Percentiles rank a stretch among this genome's conserved stretches.
Conservation (phyloP, 2,113 vertebrate species). For the Lates calcarifer region DNA sequence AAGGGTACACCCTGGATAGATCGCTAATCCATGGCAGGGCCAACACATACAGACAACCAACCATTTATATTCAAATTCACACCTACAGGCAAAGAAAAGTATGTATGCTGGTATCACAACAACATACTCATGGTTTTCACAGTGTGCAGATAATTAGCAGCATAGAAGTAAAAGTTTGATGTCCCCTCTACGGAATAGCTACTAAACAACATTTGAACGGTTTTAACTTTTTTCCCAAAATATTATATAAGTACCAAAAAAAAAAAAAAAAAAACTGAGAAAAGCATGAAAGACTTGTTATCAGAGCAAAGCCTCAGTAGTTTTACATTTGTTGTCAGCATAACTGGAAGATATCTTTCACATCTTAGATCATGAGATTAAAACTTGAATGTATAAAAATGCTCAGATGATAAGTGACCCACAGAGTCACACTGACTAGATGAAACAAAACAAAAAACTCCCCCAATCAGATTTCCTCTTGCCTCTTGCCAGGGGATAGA, state of each 20-base stretch:
- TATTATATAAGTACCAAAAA: constrained; percentile 2
- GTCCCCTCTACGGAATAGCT: background rate
- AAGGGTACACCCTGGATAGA: no score
- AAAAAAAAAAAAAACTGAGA: background rate
- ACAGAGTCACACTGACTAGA: no score
- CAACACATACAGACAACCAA: no score
- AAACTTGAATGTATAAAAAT: background rate
- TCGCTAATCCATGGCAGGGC: no score
- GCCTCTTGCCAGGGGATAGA: background rate
- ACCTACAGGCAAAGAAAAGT: background rate
- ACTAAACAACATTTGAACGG: background rate
- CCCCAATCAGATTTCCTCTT: constrained; percentile 5
- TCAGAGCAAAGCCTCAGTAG: background rate
- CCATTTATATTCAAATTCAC: no score
- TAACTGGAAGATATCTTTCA: background rate
- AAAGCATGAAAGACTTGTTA: background rate
- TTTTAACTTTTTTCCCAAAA: background rate
- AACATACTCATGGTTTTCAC: background rate
- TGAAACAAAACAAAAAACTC: no score
- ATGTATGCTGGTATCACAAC: background rate
- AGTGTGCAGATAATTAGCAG: background rate
- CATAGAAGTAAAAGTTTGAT: background rate
- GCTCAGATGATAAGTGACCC: background rate
- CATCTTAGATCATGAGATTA: background rate
- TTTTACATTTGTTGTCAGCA: constrained; percentile 1